Evolutionary conservation across 1,140 invertebrate genomes (phyloP).

Genomic region (Penaeus vannamei): DNA sequence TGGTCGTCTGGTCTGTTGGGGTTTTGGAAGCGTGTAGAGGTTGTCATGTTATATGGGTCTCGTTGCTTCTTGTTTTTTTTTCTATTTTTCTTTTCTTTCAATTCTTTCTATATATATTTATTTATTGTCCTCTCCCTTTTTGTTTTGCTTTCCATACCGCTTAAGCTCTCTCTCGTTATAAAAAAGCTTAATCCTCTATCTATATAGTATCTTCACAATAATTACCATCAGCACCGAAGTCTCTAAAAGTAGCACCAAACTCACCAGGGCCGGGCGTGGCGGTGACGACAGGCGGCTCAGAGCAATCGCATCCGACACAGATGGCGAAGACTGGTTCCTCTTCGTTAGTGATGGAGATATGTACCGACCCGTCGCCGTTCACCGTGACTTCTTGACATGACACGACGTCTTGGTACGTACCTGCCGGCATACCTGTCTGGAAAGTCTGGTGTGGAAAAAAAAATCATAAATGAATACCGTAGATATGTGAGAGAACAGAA

Average conservation of each 20-base stretch:
- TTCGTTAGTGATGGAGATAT: constrained; percentile 67
- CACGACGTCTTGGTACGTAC: constrained; percentile 89
- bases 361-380: constrained; percentile 69
- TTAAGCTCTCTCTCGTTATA: no score
- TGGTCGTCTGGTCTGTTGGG: constrained; percentile 37
- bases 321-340: constrained; percentile 69
- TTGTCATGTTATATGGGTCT: no score
- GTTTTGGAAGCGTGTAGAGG: not conserved
- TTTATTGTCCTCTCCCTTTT: not conserved
- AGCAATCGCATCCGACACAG: constrained; percentile 67
- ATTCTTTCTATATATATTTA: not conserved
- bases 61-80: no score
- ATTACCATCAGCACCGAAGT: not conserved
- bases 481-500: not conserved
- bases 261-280: constrained; percentile 59
- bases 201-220: not conserved
- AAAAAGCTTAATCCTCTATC: not conserved
- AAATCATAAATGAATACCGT: not conserved
- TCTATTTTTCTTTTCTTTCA: not conserved
- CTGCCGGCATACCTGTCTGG: constrained; percentile 82
- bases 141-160: not conserved
- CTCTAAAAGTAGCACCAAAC: not conserved
- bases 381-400: constrained; percentile 77
- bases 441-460: constrained; percentile 71
- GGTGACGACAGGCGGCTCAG: constrained; percentile 57